Percentiles rank a stretch among this genome's conserved stretches.
phyloP scores from a whole-genome alignment of 1,140 invertebrate genomes.

The Glossosoma conforme region DNA sequence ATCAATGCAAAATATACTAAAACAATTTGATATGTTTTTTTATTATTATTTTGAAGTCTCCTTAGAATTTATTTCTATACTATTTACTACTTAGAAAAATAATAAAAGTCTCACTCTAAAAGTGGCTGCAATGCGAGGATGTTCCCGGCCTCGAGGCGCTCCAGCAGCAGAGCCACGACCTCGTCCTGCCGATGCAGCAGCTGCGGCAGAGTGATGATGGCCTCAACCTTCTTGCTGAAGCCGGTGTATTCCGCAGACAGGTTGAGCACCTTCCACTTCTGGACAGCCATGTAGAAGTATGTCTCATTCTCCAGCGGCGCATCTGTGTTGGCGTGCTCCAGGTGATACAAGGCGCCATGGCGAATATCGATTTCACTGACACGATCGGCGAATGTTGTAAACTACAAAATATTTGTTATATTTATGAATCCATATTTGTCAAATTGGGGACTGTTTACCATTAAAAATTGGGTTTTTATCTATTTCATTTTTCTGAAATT shows the following conservation, averaged over 20 bases:
- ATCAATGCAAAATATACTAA: constrained; percentile 10
- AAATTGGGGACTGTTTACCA: too few species aligned
- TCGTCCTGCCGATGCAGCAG: constrained; percentile 72
- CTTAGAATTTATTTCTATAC: constrained; percentile 1
- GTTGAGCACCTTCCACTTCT: constrained; percentile 84
- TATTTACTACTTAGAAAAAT: constrained; percentile 18
- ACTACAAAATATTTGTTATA: constrained; percentile 57
- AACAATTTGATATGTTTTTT: too few species aligned
- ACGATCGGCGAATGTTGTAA: constrained; percentile 79
- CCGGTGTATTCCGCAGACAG: constrained; percentile 73
- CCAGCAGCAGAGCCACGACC: constrained; percentile 65
- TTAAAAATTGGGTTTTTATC: too few species aligned
- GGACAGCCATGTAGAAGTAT: constrained; percentile 72
- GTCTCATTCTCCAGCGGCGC: constrained; percentile 65
- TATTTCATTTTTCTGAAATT: too few species aligned
- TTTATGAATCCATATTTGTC: too few species aligned
- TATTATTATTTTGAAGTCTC: neutral
- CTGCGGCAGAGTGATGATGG: constrained; percentile 73
- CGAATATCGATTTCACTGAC: constrained; percentile 79
- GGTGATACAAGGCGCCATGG: constrained; percentile 59
- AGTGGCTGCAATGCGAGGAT: constrained; percentile 70
- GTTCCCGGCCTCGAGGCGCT: constrained; percentile 66
- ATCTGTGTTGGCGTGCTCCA: constrained; percentile 63
- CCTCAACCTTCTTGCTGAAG: constrained; percentile 67
- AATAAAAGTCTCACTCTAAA: constrained; percentile 66